Evolutionary conservation across 1,140 invertebrate species (phyloP), one percentile per base, ranked within the genome.

Genomic region (Dendroctonus ponderosae): DNA sequence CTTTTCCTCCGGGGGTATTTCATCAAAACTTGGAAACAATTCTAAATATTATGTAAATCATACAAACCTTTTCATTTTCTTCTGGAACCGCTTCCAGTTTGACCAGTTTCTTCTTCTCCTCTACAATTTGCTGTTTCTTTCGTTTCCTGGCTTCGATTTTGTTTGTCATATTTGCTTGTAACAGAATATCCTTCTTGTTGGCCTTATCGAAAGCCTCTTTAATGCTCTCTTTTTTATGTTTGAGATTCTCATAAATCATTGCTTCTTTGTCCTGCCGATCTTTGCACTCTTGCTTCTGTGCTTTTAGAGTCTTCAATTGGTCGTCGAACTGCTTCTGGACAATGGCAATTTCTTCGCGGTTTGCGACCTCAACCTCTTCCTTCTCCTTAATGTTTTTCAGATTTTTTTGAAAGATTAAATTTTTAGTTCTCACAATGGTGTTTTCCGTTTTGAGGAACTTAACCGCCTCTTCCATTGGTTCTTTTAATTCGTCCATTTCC

Each of bases 401-500:
- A 26, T 26, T 82, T 72, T 85, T 85, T 77, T 94, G 91, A 67
- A 84, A 85, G 5, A 90, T 71, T 70, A 84, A 83, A 79, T 92
- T 92, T 72, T 87, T 87, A 5, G 84, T 84, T 37, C 83, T 80
- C 7, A 85, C 83, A 6, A 91, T 81, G 15, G 83, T 82, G 76
- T 98, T 98, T 74, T 95, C 91, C 4, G 86, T 74, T 71, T 87
- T 88, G 61, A 98, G 81, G 77, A 88, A 94, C 54, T 88, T 85
- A 0, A 97, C 82, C 0, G 95, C 94, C 72, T 94, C 90, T 73
- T 92, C 87, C 84, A 92, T 96, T 0, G 93, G 91, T 66, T 86
- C 89, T 74, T 93, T 88, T 49, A 99, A 79, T 63, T 89, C 87
- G 65, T 91, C 86, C 77, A 94, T 92, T 77, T 98, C 96, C 70